phyloP scores from a whole-genome alignment of 1,140 invertebrate species.

The Scaptodrosophila lebanonensis region DNA sequence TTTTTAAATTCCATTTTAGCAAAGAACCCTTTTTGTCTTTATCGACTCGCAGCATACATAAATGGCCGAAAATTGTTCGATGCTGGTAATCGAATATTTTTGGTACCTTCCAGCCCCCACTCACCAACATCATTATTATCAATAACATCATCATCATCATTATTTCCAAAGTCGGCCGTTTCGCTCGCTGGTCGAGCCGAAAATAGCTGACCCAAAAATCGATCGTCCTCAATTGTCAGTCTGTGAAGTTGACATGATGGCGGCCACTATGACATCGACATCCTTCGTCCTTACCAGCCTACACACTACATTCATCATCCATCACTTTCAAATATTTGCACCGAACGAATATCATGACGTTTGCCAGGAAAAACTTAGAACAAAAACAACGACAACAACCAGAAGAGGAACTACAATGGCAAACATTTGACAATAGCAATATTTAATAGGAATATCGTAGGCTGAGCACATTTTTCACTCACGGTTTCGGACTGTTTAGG shows the following conservation, averaged over 20 bases:
- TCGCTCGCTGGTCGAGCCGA: constrained; percentile 57
- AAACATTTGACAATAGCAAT: constrained; percentile 15
- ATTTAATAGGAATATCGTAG: constrained; percentile 47
- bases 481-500: too few relatives aligned
- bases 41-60: constrained; percentile 1
- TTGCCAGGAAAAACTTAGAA: too few relatives aligned
- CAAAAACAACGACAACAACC: constrained; percentile 14
- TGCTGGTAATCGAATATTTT: constrained; percentile 70
- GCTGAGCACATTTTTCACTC: too few relatives aligned
- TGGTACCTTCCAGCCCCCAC: background rate
- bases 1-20: constrained; percentile 42
- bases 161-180: too few relatives aligned
- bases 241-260: too few relatives aligned
- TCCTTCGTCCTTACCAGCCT: too few relatives aligned
- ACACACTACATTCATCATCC: constrained; percentile 1
- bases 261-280: too few relatives aligned
- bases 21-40: constrained; percentile 27
- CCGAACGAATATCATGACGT: constrained; percentile 55
- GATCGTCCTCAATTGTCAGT: constrained; percentile 32
- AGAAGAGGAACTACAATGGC: constrained; percentile 24
- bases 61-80: constrained; percentile 46
- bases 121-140: background rate
- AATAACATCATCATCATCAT: too few relatives aligned
- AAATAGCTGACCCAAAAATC: constrained; percentile 59
- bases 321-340: constrained; percentile 45